Conservation (phyloP, 2,888 invertebrate species). For the Drosophila greeni region DNA sequence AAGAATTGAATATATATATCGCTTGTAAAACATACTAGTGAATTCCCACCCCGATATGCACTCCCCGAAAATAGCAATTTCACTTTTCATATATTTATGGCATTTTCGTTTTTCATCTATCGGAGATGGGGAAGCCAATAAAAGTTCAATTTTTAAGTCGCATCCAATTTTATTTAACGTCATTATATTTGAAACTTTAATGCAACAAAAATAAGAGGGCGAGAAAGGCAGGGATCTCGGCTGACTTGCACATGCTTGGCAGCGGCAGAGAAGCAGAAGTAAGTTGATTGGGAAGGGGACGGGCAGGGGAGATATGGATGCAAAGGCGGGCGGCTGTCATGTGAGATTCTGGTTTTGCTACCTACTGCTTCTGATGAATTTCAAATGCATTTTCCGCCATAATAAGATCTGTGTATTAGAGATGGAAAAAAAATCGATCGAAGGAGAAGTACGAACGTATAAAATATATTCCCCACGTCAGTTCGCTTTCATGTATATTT, state of each 20-base stretch:
- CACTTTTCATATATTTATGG: conserved; percentile 50
- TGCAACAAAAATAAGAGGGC: conserved; percentile 46
- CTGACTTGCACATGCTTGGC: conserved; percentile 38
- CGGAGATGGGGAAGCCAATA: conserved; percentile 57
- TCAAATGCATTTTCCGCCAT: conserved; percentile 38
- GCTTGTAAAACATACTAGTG: conserved; percentile 19
- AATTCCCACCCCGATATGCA: neutral
- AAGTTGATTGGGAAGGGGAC: conserved; percentile 24
- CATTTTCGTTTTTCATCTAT: conserved; percentile 22
- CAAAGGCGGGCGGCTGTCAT: conserved; percentile 53
- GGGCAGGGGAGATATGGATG: conserved; percentile 46
- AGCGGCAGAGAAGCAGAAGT: conserved; percentile 14
- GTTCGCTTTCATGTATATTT: conserved; percentile 24
- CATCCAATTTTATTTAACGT: conserved; percentile 72
- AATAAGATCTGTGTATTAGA: conserved; percentile 31
- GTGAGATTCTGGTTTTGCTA: conserved; percentile 36
- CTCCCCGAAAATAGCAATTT: conserved; percentile 53
- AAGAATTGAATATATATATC: neutral
- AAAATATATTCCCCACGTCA: conserved; percentile 19
- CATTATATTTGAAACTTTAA: conserved; percentile 71
- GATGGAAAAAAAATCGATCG: conserved; percentile 5
- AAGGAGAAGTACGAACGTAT: neutral
- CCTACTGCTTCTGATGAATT: conserved; percentile 33
- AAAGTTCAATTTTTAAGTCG: conserved; percentile 70
- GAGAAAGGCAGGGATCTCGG: neutral